Percentiles rank a stretch among this genome's conserved stretches.
phyloP scores from a whole-genome alignment of 2,113 vertebrate genomes.

The Eupsittula cactorum region DNA sequence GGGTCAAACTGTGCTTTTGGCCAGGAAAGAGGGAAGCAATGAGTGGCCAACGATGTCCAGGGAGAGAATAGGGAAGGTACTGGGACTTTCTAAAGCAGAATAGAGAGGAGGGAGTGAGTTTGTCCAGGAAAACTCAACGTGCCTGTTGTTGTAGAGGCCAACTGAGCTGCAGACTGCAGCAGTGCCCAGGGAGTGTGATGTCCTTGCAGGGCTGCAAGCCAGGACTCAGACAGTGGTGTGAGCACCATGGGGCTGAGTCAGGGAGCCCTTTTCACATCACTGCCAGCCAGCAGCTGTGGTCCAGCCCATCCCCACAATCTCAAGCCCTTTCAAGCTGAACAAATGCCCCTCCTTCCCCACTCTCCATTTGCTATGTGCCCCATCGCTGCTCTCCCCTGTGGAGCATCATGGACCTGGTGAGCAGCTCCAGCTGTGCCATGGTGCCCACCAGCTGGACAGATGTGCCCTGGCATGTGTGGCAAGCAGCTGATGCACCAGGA shows the following conservation, averaged over 20 bases:
- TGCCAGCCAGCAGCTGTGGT: background rate
- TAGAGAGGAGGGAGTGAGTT: background rate
- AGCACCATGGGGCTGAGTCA: background rate
- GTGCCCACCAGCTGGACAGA: background rate
- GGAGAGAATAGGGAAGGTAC: background rate
- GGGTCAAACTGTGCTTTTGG: background rate
- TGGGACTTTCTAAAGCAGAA: background rate
- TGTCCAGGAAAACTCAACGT: background rate
- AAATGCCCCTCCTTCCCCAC: background rate
- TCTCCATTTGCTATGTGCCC: background rate
- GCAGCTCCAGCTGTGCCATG: background rate
- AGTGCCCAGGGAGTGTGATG: accelerated
- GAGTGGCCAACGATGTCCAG: accelerated
- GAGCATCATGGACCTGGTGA: accelerated
- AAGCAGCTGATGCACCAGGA: background rate
- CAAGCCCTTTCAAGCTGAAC: background rate
- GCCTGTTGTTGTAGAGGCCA: background rate
- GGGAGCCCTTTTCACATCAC: accelerated
- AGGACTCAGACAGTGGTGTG: background rate
- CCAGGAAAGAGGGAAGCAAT: background rate
- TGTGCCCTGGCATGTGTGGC: background rate
- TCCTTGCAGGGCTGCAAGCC: accelerated
- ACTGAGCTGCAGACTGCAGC: accelerated
- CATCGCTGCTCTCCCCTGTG: accelerated
- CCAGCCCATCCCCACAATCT: background rate